Percentiles rank a stretch among this genome's conserved stretches.
phyloP scores from a whole-genome alignment of 2,797 vertebrate species.

The Peromyscus melanophrys region DNA sequence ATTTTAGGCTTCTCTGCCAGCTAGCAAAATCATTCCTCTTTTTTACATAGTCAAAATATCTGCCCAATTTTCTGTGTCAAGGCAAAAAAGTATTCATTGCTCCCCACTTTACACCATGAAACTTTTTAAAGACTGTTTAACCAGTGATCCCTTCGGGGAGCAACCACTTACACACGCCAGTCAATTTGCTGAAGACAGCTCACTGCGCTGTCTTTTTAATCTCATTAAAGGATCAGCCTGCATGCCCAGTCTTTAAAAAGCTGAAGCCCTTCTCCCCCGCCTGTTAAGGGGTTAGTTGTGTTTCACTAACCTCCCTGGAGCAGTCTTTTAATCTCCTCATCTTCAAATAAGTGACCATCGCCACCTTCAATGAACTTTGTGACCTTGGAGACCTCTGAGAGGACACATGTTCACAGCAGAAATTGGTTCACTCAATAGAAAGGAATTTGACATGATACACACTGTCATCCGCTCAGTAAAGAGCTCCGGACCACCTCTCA shows the following conservation, averaged over 20 bases:
- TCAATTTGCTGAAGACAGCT: background rate
- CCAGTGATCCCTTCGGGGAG: constrained; percentile 17
- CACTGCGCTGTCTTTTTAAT: background rate
- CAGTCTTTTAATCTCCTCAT: constrained; percentile 94
- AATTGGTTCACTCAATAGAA: constrained; percentile 83
- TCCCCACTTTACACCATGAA: constrained; percentile 81
- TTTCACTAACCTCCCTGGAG: constrained; percentile 94
- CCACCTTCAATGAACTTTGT: constrained; percentile 93
- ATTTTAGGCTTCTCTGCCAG: constrained; percentile 71
- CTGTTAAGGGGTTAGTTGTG: constrained; percentile 89
- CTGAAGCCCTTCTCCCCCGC: constrained; percentile 81
- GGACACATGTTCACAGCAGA: constrained; percentile 90
- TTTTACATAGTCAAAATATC: constrained; percentile 53
- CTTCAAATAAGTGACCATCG: constrained; percentile 92
- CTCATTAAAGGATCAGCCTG: constrained; percentile 34
- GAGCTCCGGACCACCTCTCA: constrained; percentile 62
- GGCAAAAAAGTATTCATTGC: constrained; percentile 90
- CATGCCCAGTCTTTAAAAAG: constrained; percentile 92
- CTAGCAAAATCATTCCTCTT: constrained; percentile 66
- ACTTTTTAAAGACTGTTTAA: constrained; percentile 92
- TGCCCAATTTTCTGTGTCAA: constrained; percentile 30
- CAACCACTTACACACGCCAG: background rate
- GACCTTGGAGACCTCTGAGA: constrained; percentile 93
- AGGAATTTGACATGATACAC: constrained; percentile 10
- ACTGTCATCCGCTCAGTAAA: constrained; percentile 13